phyloP scores from a whole-genome alignment of 2,797 vertebrate genomes.

The Onychomys torridus region DNA sequence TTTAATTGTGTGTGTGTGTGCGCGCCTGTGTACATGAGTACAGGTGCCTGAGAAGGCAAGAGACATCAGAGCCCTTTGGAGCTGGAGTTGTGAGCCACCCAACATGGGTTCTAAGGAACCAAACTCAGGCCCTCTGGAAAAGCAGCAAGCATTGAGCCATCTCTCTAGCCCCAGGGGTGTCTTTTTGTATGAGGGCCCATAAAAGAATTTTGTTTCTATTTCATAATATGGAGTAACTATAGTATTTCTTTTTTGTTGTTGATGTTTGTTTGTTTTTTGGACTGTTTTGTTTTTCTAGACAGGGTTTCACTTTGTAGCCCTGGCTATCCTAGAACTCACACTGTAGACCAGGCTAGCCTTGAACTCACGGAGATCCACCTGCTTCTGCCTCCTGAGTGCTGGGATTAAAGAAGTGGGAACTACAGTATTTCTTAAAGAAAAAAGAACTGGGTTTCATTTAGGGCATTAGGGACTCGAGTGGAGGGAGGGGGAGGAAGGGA shows the following conservation, averaged over 20 bases:
- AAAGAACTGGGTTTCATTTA: neutral
- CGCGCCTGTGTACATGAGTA: neutral
- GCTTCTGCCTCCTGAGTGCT: neutral
- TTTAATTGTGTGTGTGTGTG: neutral
- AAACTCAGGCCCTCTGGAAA: neutral
- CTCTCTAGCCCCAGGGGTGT: neutral
- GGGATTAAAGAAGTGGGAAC: neutral
- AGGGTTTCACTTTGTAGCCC: neutral
- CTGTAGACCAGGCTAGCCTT: neutral
- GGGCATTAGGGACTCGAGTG: neutral
- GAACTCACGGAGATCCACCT: neutral
- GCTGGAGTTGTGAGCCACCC: neutral
- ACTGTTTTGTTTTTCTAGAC: neutral
- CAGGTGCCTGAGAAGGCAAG: neutral
- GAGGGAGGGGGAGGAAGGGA: too few species aligned
- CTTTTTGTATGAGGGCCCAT: neutral
- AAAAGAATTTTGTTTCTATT: conserved; percentile 27
- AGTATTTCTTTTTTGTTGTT: neutral
- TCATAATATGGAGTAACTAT: neutral
- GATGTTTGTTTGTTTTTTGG: neutral
- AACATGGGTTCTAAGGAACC: neutral
- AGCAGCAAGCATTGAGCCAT: neutral
- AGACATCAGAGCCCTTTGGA: neutral
- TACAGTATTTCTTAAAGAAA: neutral
- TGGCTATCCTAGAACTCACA: neutral